These are phyloP conservation scores for Gobio gobio DNA, from an alignment of 2,113 vertebrate species.

Conservation along the genomic window DNA sequence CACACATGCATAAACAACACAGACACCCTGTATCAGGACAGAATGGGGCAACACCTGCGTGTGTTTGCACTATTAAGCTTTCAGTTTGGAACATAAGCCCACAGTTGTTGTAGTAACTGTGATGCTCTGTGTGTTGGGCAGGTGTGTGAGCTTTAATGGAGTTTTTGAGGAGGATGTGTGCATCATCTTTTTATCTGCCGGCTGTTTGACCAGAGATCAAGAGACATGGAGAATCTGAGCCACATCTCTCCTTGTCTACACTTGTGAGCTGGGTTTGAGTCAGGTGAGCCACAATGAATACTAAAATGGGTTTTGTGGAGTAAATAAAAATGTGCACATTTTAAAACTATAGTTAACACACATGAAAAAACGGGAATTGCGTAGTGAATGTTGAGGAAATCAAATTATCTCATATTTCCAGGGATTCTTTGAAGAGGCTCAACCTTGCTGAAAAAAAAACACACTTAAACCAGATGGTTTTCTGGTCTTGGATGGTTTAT, in stretches of 20 bases:
- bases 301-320: neutral
- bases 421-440: neutral
- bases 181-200: constrained; percentile 29
- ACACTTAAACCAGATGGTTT: too few species aligned
- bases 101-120: constrained; percentile 7
- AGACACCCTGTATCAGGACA: neutral
- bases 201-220: constrained; percentile 43
- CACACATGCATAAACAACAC: constrained; percentile 16
- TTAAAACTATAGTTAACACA: neutral
- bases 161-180: neutral
- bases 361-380: neutral
- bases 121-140: constrained; percentile 22
- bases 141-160: constrained; percentile 17
- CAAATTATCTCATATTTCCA: neutral
- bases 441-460: neutral
- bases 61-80: constrained; percentile 1
- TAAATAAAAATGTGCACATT: neutral
- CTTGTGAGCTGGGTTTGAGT: constrained; percentile 35
- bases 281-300: constrained; percentile 36
- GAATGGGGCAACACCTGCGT: constrained; percentile 13
- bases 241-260: constrained; percentile 8
- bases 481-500: neutral
- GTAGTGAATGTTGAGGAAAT: neutral
- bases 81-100: constrained; percentile 23
- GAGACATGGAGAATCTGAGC: constrained; percentile 44